Base-by-base conservation (phyloP, 2,888 invertebrate genomes). In the Nemoura dubitans region DNA sequence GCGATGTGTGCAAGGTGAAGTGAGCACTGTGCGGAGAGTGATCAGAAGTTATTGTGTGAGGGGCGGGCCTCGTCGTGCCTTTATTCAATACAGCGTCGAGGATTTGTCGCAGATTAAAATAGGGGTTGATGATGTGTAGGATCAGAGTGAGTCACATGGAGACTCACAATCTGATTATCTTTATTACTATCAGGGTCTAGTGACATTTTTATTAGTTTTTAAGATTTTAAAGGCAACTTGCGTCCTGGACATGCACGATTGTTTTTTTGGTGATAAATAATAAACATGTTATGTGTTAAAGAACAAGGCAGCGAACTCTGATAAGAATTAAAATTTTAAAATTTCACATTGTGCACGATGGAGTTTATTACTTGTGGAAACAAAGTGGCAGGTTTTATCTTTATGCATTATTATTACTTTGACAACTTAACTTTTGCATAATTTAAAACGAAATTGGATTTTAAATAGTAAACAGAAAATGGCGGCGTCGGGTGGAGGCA, bases 321-420 rank as follows among this genome's bases (percentile, higher is more conserved):
- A 59, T 59, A 59, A 59, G 59, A 59, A 59, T 59, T 59, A 59
- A 21, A 59, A 59, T 59, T 59, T 59, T 59, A 59, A 59, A 59
- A 59, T 59, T 59, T 59, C 59, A 59, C 59, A 59, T 21, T 59
- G 59, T 59, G 14, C 59, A 59, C 59, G 2, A 21, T 14, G 21
- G 59, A 59, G 59, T 59, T 59, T 59, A 59, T 59, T 59, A 59
- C 59, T 59, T 59, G 59, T 59, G 59, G 59, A 59, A 59, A 59
- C 59, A 59, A 21, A 59, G 16, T 59, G 59, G 59, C 59, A 59
- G 59, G 21, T 14, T 59, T 59, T 59, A 59, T 59, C 59, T 59
- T 59, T 59, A 59, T 59, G 59, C 59, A 59, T 59, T 59, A 59
- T 59, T 59, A 59, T 59, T 59, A 59, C 59, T 59, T 59, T 59